These are phyloP conservation scores for Hafferia zeledoni DNA, from an alignment of 2,797 vertebrate genomes.

Conservation along the genomic window DNA sequence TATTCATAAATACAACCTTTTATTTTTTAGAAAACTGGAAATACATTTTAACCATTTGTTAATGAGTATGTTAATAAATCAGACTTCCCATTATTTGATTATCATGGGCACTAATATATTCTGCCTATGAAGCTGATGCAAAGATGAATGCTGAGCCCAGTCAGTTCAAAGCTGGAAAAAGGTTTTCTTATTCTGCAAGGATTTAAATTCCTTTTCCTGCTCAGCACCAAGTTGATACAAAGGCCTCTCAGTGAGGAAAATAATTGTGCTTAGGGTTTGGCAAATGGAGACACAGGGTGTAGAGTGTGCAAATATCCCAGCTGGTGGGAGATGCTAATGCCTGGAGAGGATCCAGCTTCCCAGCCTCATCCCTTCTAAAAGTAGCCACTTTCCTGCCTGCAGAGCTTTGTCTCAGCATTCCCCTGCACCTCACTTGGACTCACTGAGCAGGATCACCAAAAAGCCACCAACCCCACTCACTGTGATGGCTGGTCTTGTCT, in stretches of 20 bases:
- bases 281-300: background rate
- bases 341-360: background rate
- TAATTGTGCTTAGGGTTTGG: background rate
- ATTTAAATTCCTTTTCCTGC: background rate
- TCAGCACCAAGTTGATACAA: background rate
- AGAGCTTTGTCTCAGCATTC: background rate
- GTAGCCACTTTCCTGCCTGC: background rate
- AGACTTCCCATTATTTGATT: background rate
- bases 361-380: background rate
- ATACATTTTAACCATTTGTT: background rate
- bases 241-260: background rate
- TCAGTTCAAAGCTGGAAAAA: background rate
- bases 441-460: fast-evolving
- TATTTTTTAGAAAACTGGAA: background rate
- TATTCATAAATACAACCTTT: background rate
- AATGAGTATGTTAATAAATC: background rate
- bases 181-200: background rate
- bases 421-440: background rate
- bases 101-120: background rate
- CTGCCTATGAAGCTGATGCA: background rate
- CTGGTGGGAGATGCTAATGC: background rate
- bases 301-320: background rate
- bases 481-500: background rate
- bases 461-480: fast-evolving
- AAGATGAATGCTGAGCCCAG: background rate